Evolutionary conservation across 2,113 vertebrate genomes (phyloP).

Genomic region (Pseudonaja textilis): DNA sequence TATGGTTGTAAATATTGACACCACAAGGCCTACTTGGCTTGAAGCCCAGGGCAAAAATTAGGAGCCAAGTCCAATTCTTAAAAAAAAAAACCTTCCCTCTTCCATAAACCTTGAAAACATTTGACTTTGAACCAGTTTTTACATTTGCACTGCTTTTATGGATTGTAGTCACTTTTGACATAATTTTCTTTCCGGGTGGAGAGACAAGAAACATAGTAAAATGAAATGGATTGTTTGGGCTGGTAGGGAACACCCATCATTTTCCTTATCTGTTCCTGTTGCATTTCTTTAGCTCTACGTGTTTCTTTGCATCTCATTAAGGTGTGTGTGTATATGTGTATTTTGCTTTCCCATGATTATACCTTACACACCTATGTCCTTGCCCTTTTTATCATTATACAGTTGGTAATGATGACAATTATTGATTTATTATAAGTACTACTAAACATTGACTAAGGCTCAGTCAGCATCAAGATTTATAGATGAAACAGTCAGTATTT

Average conservation of each 20-base stretch:
- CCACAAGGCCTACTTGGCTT: neutral
- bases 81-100: neutral
- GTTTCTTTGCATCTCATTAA: neutral
- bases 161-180: neutral
- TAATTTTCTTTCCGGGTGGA: slow-evolving; percentile 8
- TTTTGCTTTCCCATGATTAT: neutral
- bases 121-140: neutral
- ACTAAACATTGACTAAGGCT: slow-evolving; percentile 16
- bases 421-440: slow-evolving; percentile 13
- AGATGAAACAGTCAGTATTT: slow-evolving; percentile 7
- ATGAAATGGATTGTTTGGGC: neutral
- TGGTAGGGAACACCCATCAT: neutral
- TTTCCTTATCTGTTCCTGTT: slow-evolving; percentile 6
- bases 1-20: neutral
- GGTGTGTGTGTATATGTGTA: neutral
- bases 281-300: neutral
- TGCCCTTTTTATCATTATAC: neutral
- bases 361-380: neutral
- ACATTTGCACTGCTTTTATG: neutral
- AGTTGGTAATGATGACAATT: neutral
- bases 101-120: neutral
- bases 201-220: neutral
- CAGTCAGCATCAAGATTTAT: slow-evolving; percentile 5
- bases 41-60: neutral
- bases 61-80: no score